Evolutionary conservation across 2,113 vertebrate genomes (phyloP).

Genomic region (Mirza zaza): DNA sequence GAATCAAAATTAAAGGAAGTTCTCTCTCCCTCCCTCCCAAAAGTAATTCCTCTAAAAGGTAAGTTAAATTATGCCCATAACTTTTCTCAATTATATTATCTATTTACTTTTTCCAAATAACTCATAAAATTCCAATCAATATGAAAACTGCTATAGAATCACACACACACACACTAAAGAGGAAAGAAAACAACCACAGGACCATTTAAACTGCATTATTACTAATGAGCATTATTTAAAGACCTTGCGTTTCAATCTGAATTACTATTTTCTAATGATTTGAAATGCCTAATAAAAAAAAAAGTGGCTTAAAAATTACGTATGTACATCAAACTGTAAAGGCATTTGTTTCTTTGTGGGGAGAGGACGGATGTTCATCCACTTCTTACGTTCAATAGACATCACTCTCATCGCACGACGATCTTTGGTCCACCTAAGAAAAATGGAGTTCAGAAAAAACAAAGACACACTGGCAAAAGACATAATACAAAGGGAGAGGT

Average conservation of each 20-base stretch:
- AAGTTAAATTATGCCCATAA: neutral
- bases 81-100: neutral
- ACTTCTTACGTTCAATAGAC: conserved; percentile 95
- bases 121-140: neutral
- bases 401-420: conserved; percentile 94
- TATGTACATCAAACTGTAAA: conserved; percentile 96
- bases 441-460: conserved; percentile 69
- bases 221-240: conserved; percentile 23
- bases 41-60: conserved; percentile 13
- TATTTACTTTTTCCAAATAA: neutral
- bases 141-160: neutral
- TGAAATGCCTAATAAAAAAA: conserved; percentile 58
- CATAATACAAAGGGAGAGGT: conserved; percentile 8
- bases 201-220: neutral
- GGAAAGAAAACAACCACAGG: neutral
- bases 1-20: neutral
- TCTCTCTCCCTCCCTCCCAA: neutral
- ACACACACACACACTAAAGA: neutral
- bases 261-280: conserved; percentile 57
- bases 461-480: conserved; percentile 33
- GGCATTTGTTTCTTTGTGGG: conserved; percentile 98
- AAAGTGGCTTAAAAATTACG: conserved; percentile 73
- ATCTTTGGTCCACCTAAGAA: conserved; percentile 95
- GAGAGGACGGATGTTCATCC: conserved; percentile 94
- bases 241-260: neutral